Percentiles rank a stretch among this genome's conserved stretches.
Evolutionary conservation across 2,113 vertebrate species (phyloP).

Genomic region (Protobothrops flavoviridis): DNA sequence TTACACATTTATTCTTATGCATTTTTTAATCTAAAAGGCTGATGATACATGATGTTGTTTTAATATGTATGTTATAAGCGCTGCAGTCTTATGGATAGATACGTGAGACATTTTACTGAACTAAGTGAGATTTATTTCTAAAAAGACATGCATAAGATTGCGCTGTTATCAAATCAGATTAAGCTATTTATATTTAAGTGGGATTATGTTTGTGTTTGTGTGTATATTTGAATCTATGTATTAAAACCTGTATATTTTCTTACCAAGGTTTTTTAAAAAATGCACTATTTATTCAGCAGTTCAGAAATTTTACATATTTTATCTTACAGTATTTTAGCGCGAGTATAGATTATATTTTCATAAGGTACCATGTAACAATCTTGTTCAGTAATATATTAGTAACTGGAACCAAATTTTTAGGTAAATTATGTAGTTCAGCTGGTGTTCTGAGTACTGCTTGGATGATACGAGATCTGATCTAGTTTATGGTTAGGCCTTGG

Average conservation of each 20-base stretch:
- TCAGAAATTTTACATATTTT: slow-evolving; percentile 16
- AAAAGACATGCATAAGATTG: not conserved
- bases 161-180: not conserved
- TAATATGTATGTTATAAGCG: not conserved
- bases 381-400: not conserved
- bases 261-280: slow-evolving; percentile 36
- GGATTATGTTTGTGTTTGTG: not conserved
- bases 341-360: not conserved
- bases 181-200: not conserved
- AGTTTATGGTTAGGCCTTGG: slow-evolving; percentile 16
- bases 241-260: slow-evolving; percentile 26
- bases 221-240: not conserved
- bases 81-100: not conserved
- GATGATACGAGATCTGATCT: slow-evolving; percentile 24
- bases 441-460: not conserved
- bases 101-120: not conserved
- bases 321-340: not conserved
- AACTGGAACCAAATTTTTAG: not conserved
- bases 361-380: not conserved
- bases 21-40: slow-evolving; percentile 12
- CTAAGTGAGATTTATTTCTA: not conserved
- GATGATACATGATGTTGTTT: slow-evolving; percentile 8
- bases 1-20: not conserved
- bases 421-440: not conserved
- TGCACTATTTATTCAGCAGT: not conserved